Conservation (phyloP, 1,140 invertebrate species). For the Gryon sp. region DNA sequence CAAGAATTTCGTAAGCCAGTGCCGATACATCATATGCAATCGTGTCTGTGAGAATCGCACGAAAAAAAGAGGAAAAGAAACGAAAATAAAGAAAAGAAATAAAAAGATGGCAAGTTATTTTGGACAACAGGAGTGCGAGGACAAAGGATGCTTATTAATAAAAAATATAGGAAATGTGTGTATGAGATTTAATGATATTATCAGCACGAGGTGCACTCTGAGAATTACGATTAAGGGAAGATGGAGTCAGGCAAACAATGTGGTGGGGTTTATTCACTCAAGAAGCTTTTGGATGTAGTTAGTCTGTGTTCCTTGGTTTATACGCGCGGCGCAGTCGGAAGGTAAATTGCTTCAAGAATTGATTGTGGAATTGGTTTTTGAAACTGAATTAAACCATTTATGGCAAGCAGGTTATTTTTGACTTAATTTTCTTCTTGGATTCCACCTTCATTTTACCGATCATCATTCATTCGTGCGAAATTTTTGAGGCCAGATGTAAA, state of each 20-base stretch:
- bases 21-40: constrained; percentile 57
- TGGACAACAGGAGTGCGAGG: constrained; percentile 41
- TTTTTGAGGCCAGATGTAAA: no score
- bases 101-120: constrained; percentile 44
- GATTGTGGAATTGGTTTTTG: constrained; percentile 1
- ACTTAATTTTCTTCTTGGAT: background rate
- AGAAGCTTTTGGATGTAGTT: background rate
- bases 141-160: constrained; percentile 56
- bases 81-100: no score
- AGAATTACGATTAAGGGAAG: constrained; percentile 11
- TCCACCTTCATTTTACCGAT: no score
- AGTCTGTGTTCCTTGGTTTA: background rate
- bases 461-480: background rate
- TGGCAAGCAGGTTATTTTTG: background rate
- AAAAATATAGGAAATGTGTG: constrained; percentile 42
- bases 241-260: background rate
- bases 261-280: background rate
- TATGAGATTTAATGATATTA: constrained; percentile 45
- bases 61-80: no score
- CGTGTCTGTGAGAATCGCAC: constrained; percentile 58
- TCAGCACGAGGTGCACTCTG: constrained; percentile 20
- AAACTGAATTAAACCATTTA: constrained; percentile 11
- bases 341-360: background rate
- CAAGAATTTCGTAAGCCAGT: constrained; percentile 54
- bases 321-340: background rate